Evolutionary conservation across 2,113 vertebrate species (phyloP), one percentile per base, ranked within the genome.

Genomic region (Dromaius novaehollandiae): DNA sequence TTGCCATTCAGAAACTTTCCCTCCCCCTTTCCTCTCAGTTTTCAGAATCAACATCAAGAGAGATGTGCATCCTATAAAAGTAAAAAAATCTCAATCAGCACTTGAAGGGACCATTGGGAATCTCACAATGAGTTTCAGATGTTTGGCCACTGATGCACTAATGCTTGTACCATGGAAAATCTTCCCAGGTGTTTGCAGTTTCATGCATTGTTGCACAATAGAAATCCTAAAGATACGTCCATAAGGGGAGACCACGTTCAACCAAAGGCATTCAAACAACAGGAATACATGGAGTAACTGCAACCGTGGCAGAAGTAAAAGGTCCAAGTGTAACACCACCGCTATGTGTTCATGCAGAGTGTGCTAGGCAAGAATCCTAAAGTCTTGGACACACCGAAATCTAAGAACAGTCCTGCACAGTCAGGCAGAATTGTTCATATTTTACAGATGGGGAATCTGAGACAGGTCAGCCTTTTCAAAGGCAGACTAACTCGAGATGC

Each of bases 161-260:
- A 80, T 24, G 24, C 66, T 93, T 92, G 64, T 55, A 84, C 81
- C 93, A 96, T 65, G 87, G 89, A 97, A 96, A 96, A 82, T 82
- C 86, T 80, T 93, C 89, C 95, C 96, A 97, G 95, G 97, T 96
- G 96, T 94, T 96, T 96, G 91, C 86, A 96, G 88, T 96, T 97
- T 96, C 88, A 58, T 86, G 89, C 78, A 84, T 30, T 82, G 88
- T 81, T 97, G 94, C 89, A 93, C 75, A 97, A 95, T 51, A 77
- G 64, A 64, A 68, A 82, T 82, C 85, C 74, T 70, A 88, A 95
- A 82, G 89, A 40, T 61, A 48, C 95, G 92, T 93, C 81, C 78
- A 69, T 30, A 55, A 95, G 81, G 92, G 53, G 87, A 92, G 48
- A 58, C 50, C 55, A 75, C 68, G 63, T 34, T 82, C 87, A 90